Evolutionary conservation across 1,140 invertebrate genomes (phyloP), one percentile per base, ranked within the genome.

Genomic region (Diorhabda sublineata): DNA sequence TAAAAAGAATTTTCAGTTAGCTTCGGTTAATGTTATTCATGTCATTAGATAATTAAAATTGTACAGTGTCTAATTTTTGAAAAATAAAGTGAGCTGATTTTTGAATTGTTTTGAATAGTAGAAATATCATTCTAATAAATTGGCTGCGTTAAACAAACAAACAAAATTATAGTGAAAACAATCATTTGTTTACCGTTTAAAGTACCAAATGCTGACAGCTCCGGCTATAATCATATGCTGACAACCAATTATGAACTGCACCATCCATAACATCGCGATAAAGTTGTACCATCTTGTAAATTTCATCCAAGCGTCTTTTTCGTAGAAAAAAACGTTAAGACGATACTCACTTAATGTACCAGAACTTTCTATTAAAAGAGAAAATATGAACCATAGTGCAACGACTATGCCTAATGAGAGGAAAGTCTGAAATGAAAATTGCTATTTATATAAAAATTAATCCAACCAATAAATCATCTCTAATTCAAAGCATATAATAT

Each of bases 181-280:
- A 26, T 11, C 11, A 11, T 11, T 11, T 26, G 6, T 8, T 67
- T 74, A 92, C 91, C 90, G 88, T 41, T 87, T 88, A 74, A 93
- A 94, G 76, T 89, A 94, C 92, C 92, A 94, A n/a, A 81, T 83
- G 1, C 89, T 84, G 3, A 93, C 88, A 42, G 91, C 85, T 41
- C 90, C 89, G 58, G 90, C 90, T 58, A 93, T 87, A 0, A 92
- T 84, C 80, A 93, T 86, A 76, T 92, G 89, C 74, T 94, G 91
- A 80, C 91, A 92, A 11, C 90, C 90, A 41, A 92, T 81, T 58
- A 89, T 85, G 77, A 93, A 93, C 80, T 93, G 90, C 45, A 82
- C 82, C 45, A 89, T 82, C 87, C 92, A 92, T 61, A 92, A 84
- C 58, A 90, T 83, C 5, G 87, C 87, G 71, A 92, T 86, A 5